Base-by-base conservation (phyloP, 2,888 invertebrate species). In the Drosophila kokeensis region DNA sequence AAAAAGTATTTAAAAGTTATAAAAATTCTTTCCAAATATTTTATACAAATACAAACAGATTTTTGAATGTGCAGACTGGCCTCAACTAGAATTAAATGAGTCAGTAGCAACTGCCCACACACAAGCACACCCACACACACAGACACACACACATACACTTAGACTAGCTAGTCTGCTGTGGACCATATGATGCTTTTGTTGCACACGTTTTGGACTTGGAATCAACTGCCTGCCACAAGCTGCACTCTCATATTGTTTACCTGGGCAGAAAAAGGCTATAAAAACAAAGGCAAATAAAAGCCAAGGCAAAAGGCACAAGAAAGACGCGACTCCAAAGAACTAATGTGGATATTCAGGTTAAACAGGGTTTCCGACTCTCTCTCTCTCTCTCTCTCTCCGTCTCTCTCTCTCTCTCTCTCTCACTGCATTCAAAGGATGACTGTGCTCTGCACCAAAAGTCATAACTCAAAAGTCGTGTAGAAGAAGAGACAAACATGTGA, bases 291-390 rank as follows among this genome's bases (percentile, higher is more conserved):
- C 79, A 86, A 88, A 88, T 81, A 85, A 81, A 83, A 76, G 69
- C 72, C 69, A 64, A 78, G 71, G 57, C 59, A 62, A 60, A 76
- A 76, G 76, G 66, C 69, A 65, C 42, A 61, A 66, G 45, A 64
- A 38, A 76, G 67, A 58, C 42, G 57, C 72, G 15, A 38, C 59
- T 45, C 62, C 59, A 27, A 60, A 66, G 76, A 76, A 76, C 85
- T 76, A 77, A 90, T 90, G 90, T 89, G 79, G 89, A 87, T 79
- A 82, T 89, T 90, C 89, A 89, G 90, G 89, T 89, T 91, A 89
- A 85, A 87, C 90, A 81, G 90, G 89, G 86, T 89, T 79, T 64
- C 73, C 49, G 57, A 57, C 71, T 40, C 10, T 5, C 5, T 15
- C 52, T 8, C 53, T 21, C 52, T 52, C 40, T 10, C 49, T 21